A percentile compares a stretch with the other conserved stretches of the same genome.
Evolutionary conservation across 2,888 invertebrate species (phyloP).

Genomic region (Rapana venosa): DNA sequence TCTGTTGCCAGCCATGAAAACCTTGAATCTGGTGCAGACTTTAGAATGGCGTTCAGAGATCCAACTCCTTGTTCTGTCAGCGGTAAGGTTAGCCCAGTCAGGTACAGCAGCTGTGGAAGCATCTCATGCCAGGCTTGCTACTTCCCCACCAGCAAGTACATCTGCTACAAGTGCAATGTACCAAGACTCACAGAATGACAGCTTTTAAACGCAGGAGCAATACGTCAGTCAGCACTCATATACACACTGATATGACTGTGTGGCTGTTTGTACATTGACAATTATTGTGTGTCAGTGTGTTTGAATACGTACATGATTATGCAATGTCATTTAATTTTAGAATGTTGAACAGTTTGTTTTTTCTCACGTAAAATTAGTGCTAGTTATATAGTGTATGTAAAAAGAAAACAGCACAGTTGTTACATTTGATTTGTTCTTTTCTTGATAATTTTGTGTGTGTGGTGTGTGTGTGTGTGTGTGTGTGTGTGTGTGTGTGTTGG

Average conservation of each 20-base stretch:
- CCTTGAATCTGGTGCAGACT: neutral
- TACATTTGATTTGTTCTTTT: no score
- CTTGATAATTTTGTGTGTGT: no score
- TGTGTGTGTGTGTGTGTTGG: no score
- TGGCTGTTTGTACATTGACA: no score
- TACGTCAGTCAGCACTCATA: neutral
- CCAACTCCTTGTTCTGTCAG: neutral
- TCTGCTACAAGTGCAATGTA: neutral
- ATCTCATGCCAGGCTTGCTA: neutral
- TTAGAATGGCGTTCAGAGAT: neutral
- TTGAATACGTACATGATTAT: no score
- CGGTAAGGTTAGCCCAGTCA: neutral
- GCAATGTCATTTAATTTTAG: no score
- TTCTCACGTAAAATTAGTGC: no score
- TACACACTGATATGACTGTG: neutral
- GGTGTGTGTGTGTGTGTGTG: no score
- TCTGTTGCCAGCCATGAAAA: neutral
- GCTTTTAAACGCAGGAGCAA: neutral
- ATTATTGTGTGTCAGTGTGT: no score
- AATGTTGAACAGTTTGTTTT: no score
- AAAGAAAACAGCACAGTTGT: no score
- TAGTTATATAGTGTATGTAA: no score
- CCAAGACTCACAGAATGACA: neutral
- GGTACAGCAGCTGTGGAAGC: neutral
- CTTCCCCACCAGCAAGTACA: slow-evolving; percentile 14